These are phyloP conservation scores for Bryconaethiops microstoma DNA, from an alignment of 2,797 vertebrate species.

Conservation along the genomic window DNA sequence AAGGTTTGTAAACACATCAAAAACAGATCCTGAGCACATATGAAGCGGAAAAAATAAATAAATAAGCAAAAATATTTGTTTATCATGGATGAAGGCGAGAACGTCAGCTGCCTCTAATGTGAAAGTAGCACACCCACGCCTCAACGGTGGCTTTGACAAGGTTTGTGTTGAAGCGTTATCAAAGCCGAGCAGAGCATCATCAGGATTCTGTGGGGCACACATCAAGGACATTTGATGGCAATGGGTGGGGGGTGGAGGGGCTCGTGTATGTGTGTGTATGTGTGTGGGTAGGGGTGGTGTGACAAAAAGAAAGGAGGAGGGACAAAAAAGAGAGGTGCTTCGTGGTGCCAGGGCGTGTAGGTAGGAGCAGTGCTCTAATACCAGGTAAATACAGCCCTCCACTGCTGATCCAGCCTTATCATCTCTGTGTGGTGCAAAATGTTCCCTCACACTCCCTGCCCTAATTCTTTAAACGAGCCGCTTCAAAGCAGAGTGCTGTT, in stretches of 20 bases:
- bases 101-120: conserved; percentile 67
- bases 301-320: neutral
- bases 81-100: conserved; percentile 24
- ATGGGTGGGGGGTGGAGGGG: conserved; percentile 15
- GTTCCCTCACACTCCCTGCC: neutral
- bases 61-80: conserved; percentile 1
- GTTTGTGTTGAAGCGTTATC: conserved; percentile 74
- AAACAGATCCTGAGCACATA: neutral
- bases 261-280: no score
- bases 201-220: conserved; percentile 64
- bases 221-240: conserved; percentile 72
- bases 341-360: neutral
- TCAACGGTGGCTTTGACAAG: conserved; percentile 68
- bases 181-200: conserved; percentile 69
- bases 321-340: neutral
- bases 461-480: conserved; percentile 23
- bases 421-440: neutral
- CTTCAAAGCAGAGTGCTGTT: conserved; percentile 34
- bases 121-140: conserved; percentile 65
- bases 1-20: conserved; percentile 5
- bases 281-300: neutral
- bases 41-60: neutral
- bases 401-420: conserved; percentile 2
- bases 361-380: conserved; percentile 6
- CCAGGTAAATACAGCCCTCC: conserved; percentile 21